Evolutionary conservation across 1,140 invertebrate species (phyloP).

Genomic region (Arion vulgaris): DNA sequence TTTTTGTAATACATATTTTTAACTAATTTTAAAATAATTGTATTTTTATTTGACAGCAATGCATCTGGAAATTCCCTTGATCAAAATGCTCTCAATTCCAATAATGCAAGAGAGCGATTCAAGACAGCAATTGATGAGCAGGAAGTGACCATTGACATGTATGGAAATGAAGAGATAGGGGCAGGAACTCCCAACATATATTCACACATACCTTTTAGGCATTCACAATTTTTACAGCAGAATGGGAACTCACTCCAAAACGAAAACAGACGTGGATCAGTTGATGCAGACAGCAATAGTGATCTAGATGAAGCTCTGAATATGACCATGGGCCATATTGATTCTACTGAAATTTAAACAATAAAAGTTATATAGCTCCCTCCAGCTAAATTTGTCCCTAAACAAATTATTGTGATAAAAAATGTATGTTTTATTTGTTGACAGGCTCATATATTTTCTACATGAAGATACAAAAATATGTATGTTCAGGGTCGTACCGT

Average conservation of each 20-base stretch:
- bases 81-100: neutral
- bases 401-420: too few species aligned
- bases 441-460: too few species aligned
- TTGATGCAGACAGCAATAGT: neutral
- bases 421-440: too few species aligned
- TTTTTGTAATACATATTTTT: too few species aligned
- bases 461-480: too few species aligned
- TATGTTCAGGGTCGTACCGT: too few species aligned
- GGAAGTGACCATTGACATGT: constrained; percentile 9
- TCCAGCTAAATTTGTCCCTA: too few species aligned
- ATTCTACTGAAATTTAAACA: constrained; percentile 15
- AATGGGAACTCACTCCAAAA: neutral
- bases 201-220: neutral
- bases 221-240: neutral
- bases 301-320: neutral
- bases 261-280: neutral
- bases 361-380: too few species aligned
- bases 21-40: too few species aligned
- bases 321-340: neutral
- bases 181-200: neutral
- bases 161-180: constrained; percentile 6
- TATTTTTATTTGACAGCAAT: constrained; percentile 6
- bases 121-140: neutral
- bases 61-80: constrained; percentile 8
- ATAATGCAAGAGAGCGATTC: too few species aligned